A percentile compares a stretch with the other conserved stretches of the same genome.
These are phyloP conservation scores for Torymus tubicola DNA, from an alignment of 2,888 invertebrate genomes.

Conservation along the genomic window DNA sequence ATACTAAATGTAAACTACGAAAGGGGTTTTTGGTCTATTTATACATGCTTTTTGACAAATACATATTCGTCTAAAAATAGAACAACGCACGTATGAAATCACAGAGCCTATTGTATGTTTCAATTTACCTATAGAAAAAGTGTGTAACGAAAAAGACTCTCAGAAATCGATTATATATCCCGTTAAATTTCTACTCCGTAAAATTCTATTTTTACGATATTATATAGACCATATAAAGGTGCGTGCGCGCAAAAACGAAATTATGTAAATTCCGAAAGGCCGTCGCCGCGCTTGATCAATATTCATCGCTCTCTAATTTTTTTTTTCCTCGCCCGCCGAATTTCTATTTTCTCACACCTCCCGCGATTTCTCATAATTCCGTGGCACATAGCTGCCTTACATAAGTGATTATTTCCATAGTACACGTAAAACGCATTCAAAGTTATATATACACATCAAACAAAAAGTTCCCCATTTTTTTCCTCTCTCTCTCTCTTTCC, in stretches of 20 bases:
- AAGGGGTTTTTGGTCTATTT: no score
- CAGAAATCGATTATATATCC: no score
- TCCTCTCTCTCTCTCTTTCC: background rate
- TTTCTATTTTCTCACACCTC: conserved; percentile 19
- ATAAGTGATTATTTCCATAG: conserved; percentile 28
- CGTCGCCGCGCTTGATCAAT: background rate
- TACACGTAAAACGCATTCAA: conserved; percentile 41
- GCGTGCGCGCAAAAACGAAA: conserved; percentile 19
- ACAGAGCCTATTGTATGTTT: no score
- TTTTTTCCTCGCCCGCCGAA: conserved; percentile 8
- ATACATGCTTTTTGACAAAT: no score
- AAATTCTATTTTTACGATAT: no score
- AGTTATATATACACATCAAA: background rate
- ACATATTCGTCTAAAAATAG: no score
- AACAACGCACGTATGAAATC: no score
- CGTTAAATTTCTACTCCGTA: no score
- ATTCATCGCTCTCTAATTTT: conserved; percentile 41
- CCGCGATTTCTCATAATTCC: background rate
- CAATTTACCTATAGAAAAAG: no score
- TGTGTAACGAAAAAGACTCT: no score
- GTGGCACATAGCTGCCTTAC: background rate
- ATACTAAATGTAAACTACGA: no score
- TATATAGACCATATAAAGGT: background rate
- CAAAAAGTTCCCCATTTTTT: background rate
- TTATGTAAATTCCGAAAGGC: conserved; percentile 31